A percentile compares a stretch with the other conserved stretches of the same genome.
These are phyloP conservation scores for Fulica atra DNA, from an alignment of 2,113 vertebrate species.

Conservation along the genomic window DNA sequence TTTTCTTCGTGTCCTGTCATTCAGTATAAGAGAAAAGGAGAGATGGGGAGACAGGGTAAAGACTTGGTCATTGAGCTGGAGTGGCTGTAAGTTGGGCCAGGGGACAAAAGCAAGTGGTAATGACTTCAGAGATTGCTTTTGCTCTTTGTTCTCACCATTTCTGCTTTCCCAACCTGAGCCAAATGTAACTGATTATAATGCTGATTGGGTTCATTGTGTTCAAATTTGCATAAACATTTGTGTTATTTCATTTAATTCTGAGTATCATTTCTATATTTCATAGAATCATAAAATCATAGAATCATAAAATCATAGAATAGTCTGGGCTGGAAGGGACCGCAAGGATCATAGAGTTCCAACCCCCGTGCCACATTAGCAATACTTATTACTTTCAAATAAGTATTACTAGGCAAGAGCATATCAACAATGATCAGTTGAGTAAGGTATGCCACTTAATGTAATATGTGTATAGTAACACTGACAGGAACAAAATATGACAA, in stretches of 20 bases:
- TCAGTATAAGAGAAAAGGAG: neutral
- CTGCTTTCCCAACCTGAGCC: neutral
- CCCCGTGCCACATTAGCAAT: too few relatives aligned
- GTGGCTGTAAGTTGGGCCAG: neutral
- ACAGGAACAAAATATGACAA: neutral
- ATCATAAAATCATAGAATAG: too few relatives aligned
- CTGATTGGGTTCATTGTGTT: neutral
- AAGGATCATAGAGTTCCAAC: too few relatives aligned
- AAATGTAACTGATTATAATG: neutral
- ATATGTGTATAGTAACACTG: neutral
- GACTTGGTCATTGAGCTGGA: neutral
- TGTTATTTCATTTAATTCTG: neutral
- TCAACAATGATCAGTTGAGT: neutral
- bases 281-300: neutral
- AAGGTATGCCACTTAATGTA: neutral
- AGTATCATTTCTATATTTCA: neutral
- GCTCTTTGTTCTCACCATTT: neutral
- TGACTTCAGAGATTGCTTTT: neutral
- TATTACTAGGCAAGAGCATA: neutral
- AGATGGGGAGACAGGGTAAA: neutral
- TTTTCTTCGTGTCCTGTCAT: neutral
- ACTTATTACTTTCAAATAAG: neutral
- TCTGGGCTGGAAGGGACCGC: too few relatives aligned
- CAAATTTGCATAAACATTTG: neutral
- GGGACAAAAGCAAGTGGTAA: neutral